Evolutionary conservation across 2,113 vertebrate species (phyloP).

Genomic region (Rhabdornis inornatus): DNA sequence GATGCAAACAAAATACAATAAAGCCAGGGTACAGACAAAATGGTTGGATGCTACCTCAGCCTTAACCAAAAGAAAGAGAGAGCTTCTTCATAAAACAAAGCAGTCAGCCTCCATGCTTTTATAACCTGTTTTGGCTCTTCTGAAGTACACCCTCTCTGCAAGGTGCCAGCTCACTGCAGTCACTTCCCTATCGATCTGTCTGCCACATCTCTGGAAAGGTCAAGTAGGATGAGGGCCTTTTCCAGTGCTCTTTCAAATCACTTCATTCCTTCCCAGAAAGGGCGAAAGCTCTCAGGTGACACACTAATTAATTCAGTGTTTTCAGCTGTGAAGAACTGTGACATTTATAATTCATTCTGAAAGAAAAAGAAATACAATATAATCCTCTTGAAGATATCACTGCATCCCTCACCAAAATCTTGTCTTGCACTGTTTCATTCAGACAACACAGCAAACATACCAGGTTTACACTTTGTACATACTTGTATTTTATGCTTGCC

Average conservation of each 20-base stretch:
- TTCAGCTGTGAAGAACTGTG: slow-evolving; percentile 39
- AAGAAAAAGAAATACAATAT: slow-evolving; percentile 29
- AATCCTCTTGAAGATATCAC: background rate
- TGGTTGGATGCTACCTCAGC: background rate
- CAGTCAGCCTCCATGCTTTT: background rate
- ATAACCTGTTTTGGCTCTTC: background rate
- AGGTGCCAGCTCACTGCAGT: background rate
- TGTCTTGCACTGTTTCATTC: background rate
- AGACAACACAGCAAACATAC: background rate
- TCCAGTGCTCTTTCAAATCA: slow-evolving; percentile 52
- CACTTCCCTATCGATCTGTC: slow-evolving; percentile 19
- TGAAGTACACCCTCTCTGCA: background rate
- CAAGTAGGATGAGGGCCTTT: slow-evolving; percentile 46
- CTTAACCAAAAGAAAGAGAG: background rate
- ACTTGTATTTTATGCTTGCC: background rate
- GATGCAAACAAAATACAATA: background rate
- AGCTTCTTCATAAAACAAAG: background rate
- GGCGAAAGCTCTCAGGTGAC: slow-evolving; percentile 51
- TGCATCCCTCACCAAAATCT: background rate
- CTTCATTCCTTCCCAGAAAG: slow-evolving; percentile 49
- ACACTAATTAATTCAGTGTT: slow-evolving; percentile 55
- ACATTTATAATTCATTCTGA: slow-evolving; percentile 61
- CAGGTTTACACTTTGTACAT: background rate
- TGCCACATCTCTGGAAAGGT: slow-evolving; percentile 54
- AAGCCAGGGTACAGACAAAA: background rate